Evolutionary conservation across 2,797 vertebrate species (phyloP).

Genomic region (Lithobates sylvaticus): DNA sequence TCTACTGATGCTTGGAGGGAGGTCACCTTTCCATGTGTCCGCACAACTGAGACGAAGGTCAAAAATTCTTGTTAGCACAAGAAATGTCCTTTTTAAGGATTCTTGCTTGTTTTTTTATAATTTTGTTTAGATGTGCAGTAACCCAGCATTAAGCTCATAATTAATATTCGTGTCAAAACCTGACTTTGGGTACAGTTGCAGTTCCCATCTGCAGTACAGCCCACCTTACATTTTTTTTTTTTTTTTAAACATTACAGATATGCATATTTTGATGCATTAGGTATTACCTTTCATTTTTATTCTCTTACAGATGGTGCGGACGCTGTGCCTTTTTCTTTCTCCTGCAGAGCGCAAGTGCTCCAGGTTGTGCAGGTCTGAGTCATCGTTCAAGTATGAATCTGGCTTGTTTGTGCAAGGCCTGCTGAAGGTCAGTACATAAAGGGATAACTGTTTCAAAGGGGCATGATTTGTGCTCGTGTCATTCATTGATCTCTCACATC

Average conservation of each 20-base stretch:
- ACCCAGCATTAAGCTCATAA: neutral
- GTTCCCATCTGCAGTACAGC: neutral
- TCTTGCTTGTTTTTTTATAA: neutral
- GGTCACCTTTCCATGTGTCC: no score
- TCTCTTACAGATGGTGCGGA: constrained; percentile 87
- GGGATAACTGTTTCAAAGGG: neutral
- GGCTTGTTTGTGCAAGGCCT: constrained; percentile 97
- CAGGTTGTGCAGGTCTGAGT: constrained; percentile 87
- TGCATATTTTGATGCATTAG: neutral
- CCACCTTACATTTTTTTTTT: neutral
- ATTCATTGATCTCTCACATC: neutral
- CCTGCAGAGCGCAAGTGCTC: constrained; percentile 93
- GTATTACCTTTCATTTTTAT: neutral
- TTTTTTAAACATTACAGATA: neutral
- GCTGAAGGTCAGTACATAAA: constrained; percentile 85
- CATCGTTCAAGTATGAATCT: constrained; percentile 93
- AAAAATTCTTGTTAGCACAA: no score
- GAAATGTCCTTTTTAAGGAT: neutral
- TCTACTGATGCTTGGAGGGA: no score
- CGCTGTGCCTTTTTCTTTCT: constrained; percentile 94
- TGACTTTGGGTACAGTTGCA: neutral
- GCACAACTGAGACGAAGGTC: neutral
- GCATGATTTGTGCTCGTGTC: neutral
- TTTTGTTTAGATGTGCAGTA: neutral
- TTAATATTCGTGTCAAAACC: neutral